A percentile compares a stretch with the other conserved stretches of the same genome.
Conservation (phyloP, 2,888 invertebrate genomes). For the Erpobdella octoculata region DNA sequence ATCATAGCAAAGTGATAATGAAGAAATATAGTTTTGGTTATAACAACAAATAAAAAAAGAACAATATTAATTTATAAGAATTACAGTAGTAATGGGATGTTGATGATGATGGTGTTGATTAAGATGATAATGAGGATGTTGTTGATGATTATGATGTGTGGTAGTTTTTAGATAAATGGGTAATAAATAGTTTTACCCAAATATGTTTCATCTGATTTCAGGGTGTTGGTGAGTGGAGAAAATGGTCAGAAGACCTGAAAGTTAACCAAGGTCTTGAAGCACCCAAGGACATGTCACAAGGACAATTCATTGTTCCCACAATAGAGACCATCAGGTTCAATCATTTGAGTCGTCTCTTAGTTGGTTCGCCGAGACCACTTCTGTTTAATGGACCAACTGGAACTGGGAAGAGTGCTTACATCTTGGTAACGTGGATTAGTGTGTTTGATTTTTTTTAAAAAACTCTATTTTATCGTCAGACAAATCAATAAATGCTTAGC, state of each 20-base stretch:
- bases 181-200: no score
- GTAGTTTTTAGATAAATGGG: no score
- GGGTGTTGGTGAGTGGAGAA: conserved; percentile 74
- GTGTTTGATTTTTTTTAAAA: no score
- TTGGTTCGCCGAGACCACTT: conserved; percentile 71
- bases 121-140: not conserved
- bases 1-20: no score
- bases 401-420: conserved; percentile 54
- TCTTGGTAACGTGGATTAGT: no score
- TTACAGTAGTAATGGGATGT: no score
- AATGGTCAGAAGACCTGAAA: conserved; percentile 77
- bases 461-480: no score
- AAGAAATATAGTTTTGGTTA: no score
- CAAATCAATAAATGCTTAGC: no score
- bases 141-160: not conserved
- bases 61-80: no score
- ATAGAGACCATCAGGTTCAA: conserved; percentile 78
- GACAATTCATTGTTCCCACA: conserved; percentile 88
- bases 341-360: conserved; percentile 69
- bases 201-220: not conserved
- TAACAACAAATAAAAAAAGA: no score
- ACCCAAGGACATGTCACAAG: conserved; percentile 71
- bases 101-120: not conserved
- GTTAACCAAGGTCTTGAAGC: conserved; percentile 42
- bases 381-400: conserved; percentile 66